Percentiles rank a stretch among this genome's conserved stretches.
Conservation (phyloP, 2,888 invertebrate genomes). For the Mythimna ferrago region DNA sequence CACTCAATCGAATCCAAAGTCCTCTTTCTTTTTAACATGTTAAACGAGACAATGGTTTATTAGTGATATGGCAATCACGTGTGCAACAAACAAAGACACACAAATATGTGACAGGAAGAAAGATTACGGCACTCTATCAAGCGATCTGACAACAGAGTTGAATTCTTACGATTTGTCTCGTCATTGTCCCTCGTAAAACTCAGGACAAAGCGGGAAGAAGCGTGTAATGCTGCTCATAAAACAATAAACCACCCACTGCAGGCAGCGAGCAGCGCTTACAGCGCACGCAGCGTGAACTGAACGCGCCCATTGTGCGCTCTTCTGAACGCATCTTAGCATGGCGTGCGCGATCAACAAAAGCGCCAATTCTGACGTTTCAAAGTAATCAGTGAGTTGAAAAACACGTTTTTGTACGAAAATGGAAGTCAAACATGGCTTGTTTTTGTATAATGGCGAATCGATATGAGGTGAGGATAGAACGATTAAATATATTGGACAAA, state of each 20-base stretch:
- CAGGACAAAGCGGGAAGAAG: conserved; percentile 73
- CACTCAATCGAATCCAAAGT: conserved; percentile 24
- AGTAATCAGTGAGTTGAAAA: conserved; percentile 66
- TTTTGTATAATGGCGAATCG: conserved; percentile 20
- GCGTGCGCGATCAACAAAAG: conserved; percentile 67
- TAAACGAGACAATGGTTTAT: conserved; percentile 63
- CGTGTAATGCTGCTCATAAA: conserved; percentile 83
- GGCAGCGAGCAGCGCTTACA: conserved; percentile 48
- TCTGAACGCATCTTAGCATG: conserved; percentile 66
- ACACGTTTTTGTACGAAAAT: conserved; percentile 44
- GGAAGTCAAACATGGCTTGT: conserved; percentile 27
- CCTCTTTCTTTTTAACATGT: conserved; percentile 41
- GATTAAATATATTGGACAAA: conserved; percentile 25
- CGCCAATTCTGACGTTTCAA: conserved; percentile 69
- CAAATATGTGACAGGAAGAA: conserved; percentile 83
- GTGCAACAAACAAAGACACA: conserved; percentile 67
- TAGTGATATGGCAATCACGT: conserved; percentile 66
- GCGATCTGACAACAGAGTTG: conserved; percentile 78
- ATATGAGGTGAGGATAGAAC: conserved; percentile 3
- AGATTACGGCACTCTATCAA: conserved; percentile 82
- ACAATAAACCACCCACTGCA: conserved; percentile 87
- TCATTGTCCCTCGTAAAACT: conserved; percentile 78
- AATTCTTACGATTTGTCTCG: conserved; percentile 81
- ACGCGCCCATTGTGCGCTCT: conserved; percentile 64
- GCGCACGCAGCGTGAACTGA: conserved; percentile 60